Evolutionary conservation across 2,888 invertebrate species (phyloP), one percentile per base, ranked within the genome.

Genomic region (Oxystoma pomonae): DNA sequence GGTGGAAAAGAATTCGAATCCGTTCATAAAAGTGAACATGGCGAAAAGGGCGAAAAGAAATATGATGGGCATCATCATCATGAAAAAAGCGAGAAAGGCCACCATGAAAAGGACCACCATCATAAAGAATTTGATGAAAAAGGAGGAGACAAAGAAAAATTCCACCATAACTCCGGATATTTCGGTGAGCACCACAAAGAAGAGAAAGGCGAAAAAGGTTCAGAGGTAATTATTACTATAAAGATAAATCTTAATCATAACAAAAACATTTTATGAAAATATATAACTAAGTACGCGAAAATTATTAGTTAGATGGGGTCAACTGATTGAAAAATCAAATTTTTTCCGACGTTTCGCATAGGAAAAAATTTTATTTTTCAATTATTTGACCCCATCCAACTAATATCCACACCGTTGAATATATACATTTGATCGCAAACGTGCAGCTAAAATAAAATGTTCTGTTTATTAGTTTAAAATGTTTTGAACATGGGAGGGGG

Each of bases 121-220:
- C 78, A 81, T 66, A 83, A 83, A 2, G 78, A 81, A 64, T 82
- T 83, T 61, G 80, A 77, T 57, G 83, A 83, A 66, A 79, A 82
- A 60, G 81, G 82, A 57, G 82, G 81, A 0, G 76, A 81, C 63
- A 80, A 83, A 68, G 83, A 84, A 73, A 80, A 83, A 56, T 82
- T 84, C 71, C 79, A 83, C 61, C 80, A 84, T 64, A 80, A 81
- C 55, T 80, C 73, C 21, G 79, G 77, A 5, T 79, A 83, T 66
- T 78, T 81, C 68, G 82, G 83, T 60, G 82, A 84, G 65, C 80
- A 82, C 60, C 79, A 83, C 63, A 83, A 83, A 71, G 82, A 81
- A 49, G 81, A 83, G 64, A 83, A 83, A 65, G 83, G 83, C 0
- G 80, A 84, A 67, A 84, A 84, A 69, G 82, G 81, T 53, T 69